phyloP scores from a whole-genome alignment of 2,797 vertebrate species.

The Phrynocephalus forsythii region DNA sequence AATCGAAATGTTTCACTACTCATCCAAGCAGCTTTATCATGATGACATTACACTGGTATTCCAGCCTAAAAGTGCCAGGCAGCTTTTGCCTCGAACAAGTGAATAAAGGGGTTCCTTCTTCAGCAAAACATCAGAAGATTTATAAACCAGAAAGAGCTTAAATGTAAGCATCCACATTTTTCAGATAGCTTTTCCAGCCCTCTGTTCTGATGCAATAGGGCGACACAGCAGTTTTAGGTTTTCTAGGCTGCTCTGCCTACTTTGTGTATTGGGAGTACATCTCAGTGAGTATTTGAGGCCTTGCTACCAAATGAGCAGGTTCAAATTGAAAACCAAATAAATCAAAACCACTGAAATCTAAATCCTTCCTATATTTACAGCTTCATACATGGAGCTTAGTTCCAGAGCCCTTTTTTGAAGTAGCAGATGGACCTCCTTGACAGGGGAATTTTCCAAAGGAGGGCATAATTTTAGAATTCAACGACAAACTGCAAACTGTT shows the following conservation, averaged over 20 bases:
- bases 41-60: background rate
- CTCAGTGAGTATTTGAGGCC: background rate
- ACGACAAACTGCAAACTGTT: conserved; percentile 55
- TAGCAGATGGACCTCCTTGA: conserved; percentile 45
- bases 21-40: no score
- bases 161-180: background rate
- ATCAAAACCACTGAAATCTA: background rate
- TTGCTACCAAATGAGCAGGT: background rate
- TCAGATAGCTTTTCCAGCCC: background rate
- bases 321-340: background rate
- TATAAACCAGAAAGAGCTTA: background rate
- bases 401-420: conserved; percentile 13
- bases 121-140: background rate
- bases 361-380: conserved; percentile 16
- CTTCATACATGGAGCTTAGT: conserved; percentile 13
- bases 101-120: background rate
- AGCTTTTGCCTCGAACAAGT: background rate
- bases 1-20: no score
- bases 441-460: conserved; percentile 46
- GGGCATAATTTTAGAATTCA: conserved; percentile 41
- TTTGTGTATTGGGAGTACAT: background rate
- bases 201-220: background rate
- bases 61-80: background rate
- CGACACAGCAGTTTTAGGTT: background rate
- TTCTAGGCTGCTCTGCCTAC: background rate